Evolutionary conservation across 2,888 invertebrate species (phyloP).

Genomic region (Drepanosiphum platanoidis): DNA sequence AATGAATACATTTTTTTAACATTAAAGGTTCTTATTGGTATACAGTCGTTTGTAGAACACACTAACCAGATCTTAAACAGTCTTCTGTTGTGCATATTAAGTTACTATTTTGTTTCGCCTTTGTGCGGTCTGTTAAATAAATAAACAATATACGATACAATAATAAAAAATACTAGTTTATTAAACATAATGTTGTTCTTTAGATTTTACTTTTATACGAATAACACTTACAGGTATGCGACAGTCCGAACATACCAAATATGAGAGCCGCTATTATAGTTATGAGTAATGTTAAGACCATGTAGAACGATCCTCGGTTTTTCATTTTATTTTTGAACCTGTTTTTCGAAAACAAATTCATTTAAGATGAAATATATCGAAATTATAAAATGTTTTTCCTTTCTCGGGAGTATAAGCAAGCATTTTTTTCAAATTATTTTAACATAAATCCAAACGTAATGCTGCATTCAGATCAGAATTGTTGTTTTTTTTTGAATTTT

Average conservation of each 20-base stretch:
- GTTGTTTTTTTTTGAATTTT: no score
- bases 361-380: no score
- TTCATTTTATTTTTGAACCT: no score
- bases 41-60: not conserved
- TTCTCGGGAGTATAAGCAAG: no score
- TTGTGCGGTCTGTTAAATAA: not conserved
- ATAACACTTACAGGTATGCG: not conserved
- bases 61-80: constrained; percentile 63
- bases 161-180: no score
- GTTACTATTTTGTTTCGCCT: not conserved
- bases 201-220: not conserved
- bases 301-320: not conserved
- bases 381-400: no score
- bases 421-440: no score
- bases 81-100: constrained; percentile 62
- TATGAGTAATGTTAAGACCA: not conserved
- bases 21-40: not conserved
- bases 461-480: no score
- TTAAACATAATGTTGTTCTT: not conserved
- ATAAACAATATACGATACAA: not conserved
- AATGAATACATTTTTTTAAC: constrained; percentile 14
- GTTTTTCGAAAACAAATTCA: no score
- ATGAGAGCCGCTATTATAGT: not conserved
- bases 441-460: no score
- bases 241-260: not conserved